Base-by-base conservation (phyloP, 2,888 invertebrate species). In the Isoperla grammatica region DNA sequence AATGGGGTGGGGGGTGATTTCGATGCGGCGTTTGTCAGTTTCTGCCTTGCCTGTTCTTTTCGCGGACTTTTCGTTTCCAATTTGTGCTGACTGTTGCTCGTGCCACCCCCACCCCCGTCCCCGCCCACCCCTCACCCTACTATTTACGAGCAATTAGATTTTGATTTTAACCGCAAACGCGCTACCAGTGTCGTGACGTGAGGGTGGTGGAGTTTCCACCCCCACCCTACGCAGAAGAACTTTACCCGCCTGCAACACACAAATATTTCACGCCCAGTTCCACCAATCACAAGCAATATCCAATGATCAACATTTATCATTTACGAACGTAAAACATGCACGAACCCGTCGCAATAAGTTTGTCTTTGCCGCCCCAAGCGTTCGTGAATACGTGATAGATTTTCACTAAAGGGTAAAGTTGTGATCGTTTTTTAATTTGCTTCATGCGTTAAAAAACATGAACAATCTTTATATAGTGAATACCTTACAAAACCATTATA, bases 1-100 rank as follows among this genome's bases (percentile, higher is more conserved):
- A 11, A 15, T n/a, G 49, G 29, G 50, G n/a, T 1, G 15, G 49
- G 23, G n/a, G 19, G 19, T 48, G 23, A 29, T 22, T 11, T 46
- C 29, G 49, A 23, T 50, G 49, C 35, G 49, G 49, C 35, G 29
- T 48, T 48, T 48, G 23, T 22, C 23, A 22, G 48, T 22, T 22
- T 48, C 48, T 48, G 48, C 48, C 22, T 22, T 19, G 11, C 48
- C n/a, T 22, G 48, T 48, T 48, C 48, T 48, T 48, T 48, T 29
- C 29, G 29, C 29, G 29, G 45, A 45, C 15, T 45, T 45, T 45
- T 45, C 19, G 45, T 45, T 45, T 35, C 50, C 29, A 50, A 50
- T 50, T 50, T 50, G 50, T 50, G 50, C 50, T 50, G 53, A 53
- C 53, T 53, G 53, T 45, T 45, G 39, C 15, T 19, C 39, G 49